Base-by-base conservation (phyloP, 2,113 vertebrate genomes). In the Origma solitaria region DNA sequence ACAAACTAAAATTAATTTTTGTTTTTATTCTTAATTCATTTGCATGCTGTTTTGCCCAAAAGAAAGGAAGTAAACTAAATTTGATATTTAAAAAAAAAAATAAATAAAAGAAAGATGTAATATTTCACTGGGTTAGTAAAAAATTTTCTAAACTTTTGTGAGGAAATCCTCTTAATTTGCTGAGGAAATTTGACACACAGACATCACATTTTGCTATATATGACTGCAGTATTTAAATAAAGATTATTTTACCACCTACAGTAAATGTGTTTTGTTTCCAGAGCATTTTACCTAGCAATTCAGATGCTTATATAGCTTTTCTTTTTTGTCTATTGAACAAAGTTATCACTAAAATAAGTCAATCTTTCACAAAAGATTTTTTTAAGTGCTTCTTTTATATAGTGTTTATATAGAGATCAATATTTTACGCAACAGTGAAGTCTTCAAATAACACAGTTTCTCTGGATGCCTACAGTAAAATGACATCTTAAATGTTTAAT, bases 181-280 rank as follows among this genome's bases (percentile, higher is more conserved):
- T 82, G 38, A 65, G 33, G 47, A 70, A 76, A 79, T 79, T 8
- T 60, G 21, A 30, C 35, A 64, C 23, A 68, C 0, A 62, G 9
- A 31, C 27, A 44, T 33, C 60, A 22, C 1, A 44, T 86, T 87
- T 89, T 64, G 4, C 6, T 66, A 7, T 56, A 33, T 56, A 75
- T 70, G 10, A n/a, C 6, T 33, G 17, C 5, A n/a, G 2, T 38
- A 61, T 73, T 89, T 69, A 57, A 77, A 61, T 13, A 37, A 84
- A 75, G 13, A 54, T 70, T 57, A 38, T 66, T 81, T 77, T 57
- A 22, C 16, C 83, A 20, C 11, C 28, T 77, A 47, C 21, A 61
- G 31, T 12, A 54, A 53, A 51, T 53, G 0, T 1, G 0, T 25
- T 79, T 66, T 56, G 3, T 42, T 82, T 38, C 18, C 30, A 77